These are phyloP conservation scores for Spea multiplicata DNA, from an alignment of 2,113 vertebrate species.

Conservation along the genomic window DNA sequence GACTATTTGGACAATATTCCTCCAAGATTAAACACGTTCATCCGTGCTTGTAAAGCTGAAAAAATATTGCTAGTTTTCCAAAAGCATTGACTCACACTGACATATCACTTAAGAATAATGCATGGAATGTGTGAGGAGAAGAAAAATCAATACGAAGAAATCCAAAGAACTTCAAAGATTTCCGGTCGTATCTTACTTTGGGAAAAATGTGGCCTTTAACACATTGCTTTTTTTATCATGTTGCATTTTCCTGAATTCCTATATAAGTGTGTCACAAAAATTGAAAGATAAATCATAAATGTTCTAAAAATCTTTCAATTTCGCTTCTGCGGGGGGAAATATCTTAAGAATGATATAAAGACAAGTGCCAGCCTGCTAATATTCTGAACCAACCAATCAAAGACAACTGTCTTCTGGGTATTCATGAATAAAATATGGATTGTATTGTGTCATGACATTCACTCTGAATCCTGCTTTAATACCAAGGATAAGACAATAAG, in stretches of 20 bases:
- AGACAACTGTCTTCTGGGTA: no score
- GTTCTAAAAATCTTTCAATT: no score
- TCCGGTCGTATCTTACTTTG: not conserved
- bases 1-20: not conserved
- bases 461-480: no score
- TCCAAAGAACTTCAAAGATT: not conserved
- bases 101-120: constrained; percentile 31
- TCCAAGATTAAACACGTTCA: not conserved
- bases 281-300: no score
- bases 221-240: not conserved
- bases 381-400: no score
- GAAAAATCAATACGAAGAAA: not conserved
- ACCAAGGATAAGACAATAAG: no score
- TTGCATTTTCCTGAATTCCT: not conserved
- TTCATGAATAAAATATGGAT: no score
- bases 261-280: no score
- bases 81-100: constrained; percentile 17
- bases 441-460: no score
- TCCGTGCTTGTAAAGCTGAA: not conserved
- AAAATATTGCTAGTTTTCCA: not conserved
- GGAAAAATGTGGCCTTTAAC: not conserved
- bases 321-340: no score
- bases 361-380: no score
- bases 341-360: no score
- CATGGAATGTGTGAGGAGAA: constrained; percentile 32